Evolutionary conservation across 2,797 vertebrate species (phyloP).

Genomic region (Lerista edwardsae): DNA sequence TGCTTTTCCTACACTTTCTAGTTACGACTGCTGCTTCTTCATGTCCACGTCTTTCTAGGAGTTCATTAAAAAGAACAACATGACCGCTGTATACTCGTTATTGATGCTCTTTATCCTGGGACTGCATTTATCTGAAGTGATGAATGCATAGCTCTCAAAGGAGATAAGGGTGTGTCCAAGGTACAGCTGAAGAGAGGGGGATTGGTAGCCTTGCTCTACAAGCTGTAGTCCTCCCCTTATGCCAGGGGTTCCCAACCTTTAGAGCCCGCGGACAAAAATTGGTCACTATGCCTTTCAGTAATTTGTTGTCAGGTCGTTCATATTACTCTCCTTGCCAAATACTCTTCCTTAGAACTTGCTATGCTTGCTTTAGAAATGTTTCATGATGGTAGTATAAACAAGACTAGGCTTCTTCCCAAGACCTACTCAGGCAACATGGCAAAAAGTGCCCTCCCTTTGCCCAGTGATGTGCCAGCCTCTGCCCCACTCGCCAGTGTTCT

Average conservation of each 20-base stretch:
- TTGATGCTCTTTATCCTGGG: background rate
- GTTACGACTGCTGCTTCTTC: background rate
- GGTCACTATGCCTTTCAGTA: slow-evolving; percentile 42
- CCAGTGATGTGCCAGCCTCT: too few species aligned
- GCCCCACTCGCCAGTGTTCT: too few species aligned
- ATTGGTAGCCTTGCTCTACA: background rate
- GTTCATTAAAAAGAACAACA: slow-evolving; percentile 1
- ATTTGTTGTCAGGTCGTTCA: background rate
- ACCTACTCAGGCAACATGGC: too few species aligned
- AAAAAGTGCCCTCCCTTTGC: too few species aligned
- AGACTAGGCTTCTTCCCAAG: too few species aligned
- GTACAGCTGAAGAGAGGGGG: background rate
- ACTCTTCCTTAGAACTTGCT: slow-evolving; percentile 10
- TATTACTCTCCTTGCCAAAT: slow-evolving; percentile 35
- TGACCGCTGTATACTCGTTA: background rate
- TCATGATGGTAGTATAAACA: background rate
- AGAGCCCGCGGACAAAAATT: too few species aligned
- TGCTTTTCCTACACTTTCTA: background rate
- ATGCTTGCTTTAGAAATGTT: background rate
- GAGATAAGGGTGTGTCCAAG: background rate
- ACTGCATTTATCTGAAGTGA: background rate
- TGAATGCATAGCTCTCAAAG: background rate
- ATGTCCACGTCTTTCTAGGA: background rate
- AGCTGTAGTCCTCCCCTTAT: background rate
- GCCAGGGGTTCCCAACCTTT: too few species aligned